phyloP scores from a whole-genome alignment of 2,888 invertebrate genomes.

The Melanophora roralis region DNA sequence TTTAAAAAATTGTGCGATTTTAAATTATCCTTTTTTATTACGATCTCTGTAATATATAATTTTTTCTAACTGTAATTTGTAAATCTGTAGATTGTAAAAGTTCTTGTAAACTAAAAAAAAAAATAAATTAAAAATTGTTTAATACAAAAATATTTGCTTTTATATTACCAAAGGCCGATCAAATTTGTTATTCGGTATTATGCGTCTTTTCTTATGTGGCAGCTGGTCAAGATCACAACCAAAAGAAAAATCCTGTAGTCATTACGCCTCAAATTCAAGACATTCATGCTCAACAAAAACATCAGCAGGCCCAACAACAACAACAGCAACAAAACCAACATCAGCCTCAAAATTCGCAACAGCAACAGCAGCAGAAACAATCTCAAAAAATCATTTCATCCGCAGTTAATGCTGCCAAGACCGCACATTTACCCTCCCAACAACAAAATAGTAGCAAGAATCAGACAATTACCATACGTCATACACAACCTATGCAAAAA shows the following conservation, averaged over 20 bases:
- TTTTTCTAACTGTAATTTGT: no score
- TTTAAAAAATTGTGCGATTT: no score
- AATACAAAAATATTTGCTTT: slow-evolving; percentile 20
- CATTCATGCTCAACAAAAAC: slow-evolving; percentile 75
- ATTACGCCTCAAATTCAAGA: slow-evolving; percentile 76
- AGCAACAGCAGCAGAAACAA: slow-evolving; percentile 30
- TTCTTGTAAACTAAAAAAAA: no score
- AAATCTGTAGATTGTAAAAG: no score
- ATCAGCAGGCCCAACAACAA: slow-evolving; percentile 67
- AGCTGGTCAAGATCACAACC: slow-evolving; percentile 90
- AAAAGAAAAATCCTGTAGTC: slow-evolving; percentile 79
- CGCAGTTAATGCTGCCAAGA: slow-evolving; percentile 46
- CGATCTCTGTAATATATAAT: no score
- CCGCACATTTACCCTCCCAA: slow-evolving; percentile 59
- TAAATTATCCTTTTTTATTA: no score
- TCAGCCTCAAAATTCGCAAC: slow-evolving; percentile 58
- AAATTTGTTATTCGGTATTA: slow-evolving; percentile 99
- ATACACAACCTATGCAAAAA: slow-evolving; percentile 75
- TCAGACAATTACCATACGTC: slow-evolving; percentile 73
- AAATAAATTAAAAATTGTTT: no score
- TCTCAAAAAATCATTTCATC: no score
- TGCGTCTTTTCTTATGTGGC: slow-evolving; percentile 99
- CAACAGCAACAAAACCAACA: slow-evolving; percentile 65
- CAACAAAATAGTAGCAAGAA: slow-evolving; percentile 61
- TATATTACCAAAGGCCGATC: slow-evolving; percentile 87